Base-by-base conservation (phyloP, 2,797 vertebrate species). In the Pseudopleuronectes americanus region DNA sequence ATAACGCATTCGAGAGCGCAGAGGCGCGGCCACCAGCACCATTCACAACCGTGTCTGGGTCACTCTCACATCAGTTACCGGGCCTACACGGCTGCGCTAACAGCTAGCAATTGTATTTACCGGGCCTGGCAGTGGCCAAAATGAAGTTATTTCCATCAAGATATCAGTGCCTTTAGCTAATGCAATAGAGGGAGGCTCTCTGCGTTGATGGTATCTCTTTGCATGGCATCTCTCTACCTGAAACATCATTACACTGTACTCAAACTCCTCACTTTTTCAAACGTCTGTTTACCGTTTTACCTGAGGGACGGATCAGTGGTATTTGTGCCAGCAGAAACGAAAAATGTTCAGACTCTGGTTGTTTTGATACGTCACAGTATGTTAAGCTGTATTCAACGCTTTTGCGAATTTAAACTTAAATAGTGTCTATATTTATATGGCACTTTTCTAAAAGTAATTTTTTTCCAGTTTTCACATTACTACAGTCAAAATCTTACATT, bases 61-160 rank as follows among this genome's bases (percentile, higher is more conserved):
- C 69, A 77, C 80, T 89, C 78, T 71, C 71, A n/a, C 71, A 81
- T 82, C 86, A 83, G 88, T 89, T 83, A 71, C 73, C 68, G n/a
- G 75, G 77, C 82, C 77, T 24, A 12, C 81, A 72, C 77, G 26
- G 89, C 90, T 89, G 88, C 86, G 91, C 93, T 93, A 94, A 92
- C 94, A 90, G 90, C 90, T 91, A 86, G 79, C 91, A 89, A 90
- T 90, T 83, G 74, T 90, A 91, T 94, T 94, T 92, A 71, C 82
- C 66, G 69, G 78, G 84, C 83, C 91, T 92, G 92, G 87, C 56
- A 75, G 85, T 63, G 79, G 81, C 78, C 64, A 60, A 92, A 94
- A 93, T 88, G 84, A 90, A 91, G 90, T 93, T 93, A 93, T 85
- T 90, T 87, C 81, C 77, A 92, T 91, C 87, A 81, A 79, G 80